Evolutionary conservation across 2,888 invertebrate genomes (phyloP), one percentile per base, ranked within the genome.

Genomic region (Sesia bembeciformis): DNA sequence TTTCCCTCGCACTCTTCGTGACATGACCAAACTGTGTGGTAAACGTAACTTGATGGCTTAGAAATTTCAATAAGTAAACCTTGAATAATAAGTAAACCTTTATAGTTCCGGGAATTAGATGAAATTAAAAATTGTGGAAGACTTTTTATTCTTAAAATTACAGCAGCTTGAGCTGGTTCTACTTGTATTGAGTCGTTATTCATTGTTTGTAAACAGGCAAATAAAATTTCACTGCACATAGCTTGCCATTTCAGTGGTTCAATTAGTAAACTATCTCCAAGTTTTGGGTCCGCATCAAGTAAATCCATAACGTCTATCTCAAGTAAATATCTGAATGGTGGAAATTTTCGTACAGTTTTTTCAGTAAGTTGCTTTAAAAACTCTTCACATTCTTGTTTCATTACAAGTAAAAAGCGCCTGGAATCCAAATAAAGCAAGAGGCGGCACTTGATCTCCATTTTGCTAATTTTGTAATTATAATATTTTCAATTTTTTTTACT

Each of bases 1-100:
- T 72, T 87, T 3, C 76, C 78, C 59, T 87, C 85, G 59, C 89
- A 89, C 58, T 86, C 79, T 64, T 89, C 88, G n/a, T 83, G 84
- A 56, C 89, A 89, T 0, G 81, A 79, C 88, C 88, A 88, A 51
- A 89, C 83, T 0, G 85, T 77, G 60, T 89, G 87, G 56, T 76
- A 78, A 8, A 81, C 81, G 56, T 82, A 84, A 50, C 68, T 75
- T 23, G 66, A 68, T 3, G 81, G 74, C 60, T 84, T 85, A 0
- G 84, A 73, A 49, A 79, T 55, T 39, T 68, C 64, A 54, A 84
- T 56, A 40, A 89, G 73, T 42, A 78, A 59, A 1, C 86, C 88
- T 58, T 74, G 66, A 54, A 74, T 72, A 5, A 63, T 59, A n/a
- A 70, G 65, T 23, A 87, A 59, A 4, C 81, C 82, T 39, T 59